Evolutionary conservation across 1,140 invertebrate genomes (phyloP).

Genomic region (Sesamia nonagrioides): DNA sequence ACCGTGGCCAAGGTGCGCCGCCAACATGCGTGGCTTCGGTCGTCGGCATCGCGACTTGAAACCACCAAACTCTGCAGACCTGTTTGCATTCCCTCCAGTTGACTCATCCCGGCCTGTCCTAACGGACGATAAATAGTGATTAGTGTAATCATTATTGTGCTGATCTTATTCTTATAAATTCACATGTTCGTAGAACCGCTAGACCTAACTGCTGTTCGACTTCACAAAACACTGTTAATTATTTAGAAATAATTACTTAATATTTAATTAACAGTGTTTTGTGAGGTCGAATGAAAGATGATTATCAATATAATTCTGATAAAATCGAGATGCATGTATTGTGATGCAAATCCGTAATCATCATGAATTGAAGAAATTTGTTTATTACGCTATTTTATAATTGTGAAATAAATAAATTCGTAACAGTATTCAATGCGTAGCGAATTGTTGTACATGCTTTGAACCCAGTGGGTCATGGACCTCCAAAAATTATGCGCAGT

Average conservation of each 20-base stretch:
- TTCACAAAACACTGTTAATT: not conserved
- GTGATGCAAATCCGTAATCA: too few relatives aligned
- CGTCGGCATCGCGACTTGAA: not conserved
- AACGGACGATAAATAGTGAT: not conserved
- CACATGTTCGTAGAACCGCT: not conserved
- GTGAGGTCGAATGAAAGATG: not conserved
- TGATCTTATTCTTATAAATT: not conserved
- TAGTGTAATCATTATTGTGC: not conserved
- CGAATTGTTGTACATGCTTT: slow-evolving; percentile 45
- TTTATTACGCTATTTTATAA: not conserved
- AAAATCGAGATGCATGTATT: too few relatives aligned
- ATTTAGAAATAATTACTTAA: too few relatives aligned
- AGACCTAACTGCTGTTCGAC: not conserved
- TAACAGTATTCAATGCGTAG: slow-evolving; percentile 38
- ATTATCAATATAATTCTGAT: too few relatives aligned
- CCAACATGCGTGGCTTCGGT: slow-evolving; percentile 10
- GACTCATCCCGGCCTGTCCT: slow-evolving; percentile 12
- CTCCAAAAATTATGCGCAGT: slow-evolving; percentile 60
- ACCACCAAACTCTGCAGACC: not conserved
- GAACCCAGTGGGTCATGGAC: slow-evolving; percentile 58
- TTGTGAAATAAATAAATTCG: slow-evolving; percentile 51
- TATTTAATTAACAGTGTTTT: slow-evolving; percentile 1
- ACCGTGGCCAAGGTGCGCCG: slow-evolving; percentile 55
- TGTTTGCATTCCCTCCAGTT: slow-evolving; percentile 27
- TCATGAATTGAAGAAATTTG: not conserved